Evolutionary conservation across 2,113 vertebrate genomes (phyloP), one percentile per base, ranked within the genome.

Genomic region (Donacobius atricapilla): DNA sequence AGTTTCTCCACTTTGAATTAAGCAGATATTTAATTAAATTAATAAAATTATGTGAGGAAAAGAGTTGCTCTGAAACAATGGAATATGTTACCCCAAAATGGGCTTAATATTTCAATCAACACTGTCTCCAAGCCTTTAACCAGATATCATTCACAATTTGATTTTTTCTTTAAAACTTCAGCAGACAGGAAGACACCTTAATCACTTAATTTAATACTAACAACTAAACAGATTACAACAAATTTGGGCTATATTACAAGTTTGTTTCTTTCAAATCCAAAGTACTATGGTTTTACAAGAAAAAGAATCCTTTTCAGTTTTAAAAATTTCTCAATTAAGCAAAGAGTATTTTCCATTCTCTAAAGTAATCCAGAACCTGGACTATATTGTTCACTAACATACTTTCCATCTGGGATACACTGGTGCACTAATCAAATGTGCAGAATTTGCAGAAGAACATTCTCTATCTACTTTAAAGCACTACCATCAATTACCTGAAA

Each of bases 91-190:
- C 51, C 35, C 31, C 39, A 22, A 89, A 79, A 84, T 22, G 15
- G 64, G 48, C 31, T 89, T 82, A 81, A 44, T 78, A 64, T 56
- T 92, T 91, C 69, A 64, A 19, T 57, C 86, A 92, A 72, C 24
- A 25, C 54, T 18, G 15, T 44, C 47, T 66, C 56, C 47, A 87
- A 73, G 33, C 1, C 1, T 83, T 97, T 75, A 58, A 82, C 13
- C 47, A 71, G 47, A 11, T 71, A 42, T n/a, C 22, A 75, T 48
- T 35, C 2, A 6, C 15, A 25, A 54, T 54, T 69, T 18, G 8
- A 37, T 79, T 79, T 84, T 89, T 77, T 47, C 60, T 88, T 93
- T 68, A 83, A 58, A 94, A 78, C 22, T 87, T 84, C n/a, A 56
- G n/a, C 69, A 91, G 64, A 87, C 12, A 44, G 2, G 15, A 94